These are phyloP conservation scores for Budorcas taxicolor DNA, from an alignment of 2,113 vertebrate species.

Conservation along the genomic window DNA sequence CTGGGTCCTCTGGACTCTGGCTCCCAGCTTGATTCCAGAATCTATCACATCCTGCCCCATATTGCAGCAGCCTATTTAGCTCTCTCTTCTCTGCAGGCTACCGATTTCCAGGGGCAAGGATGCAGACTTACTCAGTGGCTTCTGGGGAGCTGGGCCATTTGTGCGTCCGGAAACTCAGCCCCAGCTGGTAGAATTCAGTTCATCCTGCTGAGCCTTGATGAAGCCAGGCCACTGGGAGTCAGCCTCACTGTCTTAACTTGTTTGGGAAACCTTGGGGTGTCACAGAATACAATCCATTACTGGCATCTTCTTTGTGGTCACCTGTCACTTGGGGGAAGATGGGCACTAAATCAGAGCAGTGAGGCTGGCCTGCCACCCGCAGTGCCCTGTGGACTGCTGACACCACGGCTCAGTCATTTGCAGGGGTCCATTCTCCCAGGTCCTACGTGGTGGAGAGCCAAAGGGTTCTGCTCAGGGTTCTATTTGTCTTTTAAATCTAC, in stretches of 20 bases:
- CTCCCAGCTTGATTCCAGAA: not conserved
- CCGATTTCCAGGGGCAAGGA: not conserved
- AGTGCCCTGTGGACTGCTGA: rapidly evolving
- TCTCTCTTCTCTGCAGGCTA: not conserved
- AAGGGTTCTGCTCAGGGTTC: not conserved
- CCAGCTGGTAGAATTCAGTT: not conserved
- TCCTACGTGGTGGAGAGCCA: not conserved
- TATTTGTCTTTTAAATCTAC: not conserved
- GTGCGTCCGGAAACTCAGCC: not conserved
- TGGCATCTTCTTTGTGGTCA: not conserved
- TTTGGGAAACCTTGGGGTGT: not conserved
- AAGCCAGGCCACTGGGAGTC: not conserved
- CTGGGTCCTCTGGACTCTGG: not conserved
- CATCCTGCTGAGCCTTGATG: not conserved
- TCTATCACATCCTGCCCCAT: not conserved
- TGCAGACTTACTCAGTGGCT: not conserved
- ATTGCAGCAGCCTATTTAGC: not conserved
- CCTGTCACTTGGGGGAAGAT: not conserved
- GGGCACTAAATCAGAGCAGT: not conserved
- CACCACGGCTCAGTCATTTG: not conserved
- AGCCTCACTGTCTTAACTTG: not conserved
- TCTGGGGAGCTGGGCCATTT: not conserved
- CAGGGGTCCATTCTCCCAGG: not conserved
- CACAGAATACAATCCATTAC: not conserved
- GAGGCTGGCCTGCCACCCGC: not conserved